Evolutionary conservation across 1,140 invertebrate species (phyloP), one percentile per base, ranked within the genome.

Genomic region (Ganaspis sp.): DNA sequence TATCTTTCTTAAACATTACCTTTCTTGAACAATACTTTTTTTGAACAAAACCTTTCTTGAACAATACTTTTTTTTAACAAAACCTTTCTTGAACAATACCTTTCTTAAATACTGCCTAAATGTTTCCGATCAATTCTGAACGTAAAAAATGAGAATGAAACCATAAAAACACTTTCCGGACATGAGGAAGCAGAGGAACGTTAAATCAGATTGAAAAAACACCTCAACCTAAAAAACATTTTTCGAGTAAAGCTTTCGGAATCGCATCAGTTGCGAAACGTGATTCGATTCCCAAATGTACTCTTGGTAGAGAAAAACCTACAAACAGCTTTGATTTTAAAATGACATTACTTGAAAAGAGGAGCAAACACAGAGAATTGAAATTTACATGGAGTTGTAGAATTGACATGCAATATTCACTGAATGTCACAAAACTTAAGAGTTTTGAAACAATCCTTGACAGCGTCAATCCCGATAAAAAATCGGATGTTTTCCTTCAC

Each of bases 401-500:
- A 4, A 29, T n/a, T 64, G 58, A 64, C 58, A 29, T 64, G 26
- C 12, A 29, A 64, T 64, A 64, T 64, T 29, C 23, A 9, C 9
- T 64, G 21, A 26, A 23, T 26, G 2, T 64, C 12, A 12, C 12
- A 64, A 29, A 64, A 64, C 26, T 1, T 34, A n/a, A 26, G 26
- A 26, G 23, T 64, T 34, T 12, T n/a, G 5, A 29, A 29, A 9
- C 26, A 49, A 29, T 64, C 15, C 15, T 26, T 15, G 15, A 64
- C 19, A 64, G 26, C 23, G 58, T 64, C 5, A 64, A 64, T 64
- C 23, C 23, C 15, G 12, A 15, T 64, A n/a, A n/a, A 5, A 64
- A 64, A 64, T n/a, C 11, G 23, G 12, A 64, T 64, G 58, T 64
- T 64, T 34, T 26, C 58, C 58, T 64, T 15, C 58, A 29, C 5